Conservation (phyloP, 1,140 invertebrate species). For the Ephestia elutella region DNA sequence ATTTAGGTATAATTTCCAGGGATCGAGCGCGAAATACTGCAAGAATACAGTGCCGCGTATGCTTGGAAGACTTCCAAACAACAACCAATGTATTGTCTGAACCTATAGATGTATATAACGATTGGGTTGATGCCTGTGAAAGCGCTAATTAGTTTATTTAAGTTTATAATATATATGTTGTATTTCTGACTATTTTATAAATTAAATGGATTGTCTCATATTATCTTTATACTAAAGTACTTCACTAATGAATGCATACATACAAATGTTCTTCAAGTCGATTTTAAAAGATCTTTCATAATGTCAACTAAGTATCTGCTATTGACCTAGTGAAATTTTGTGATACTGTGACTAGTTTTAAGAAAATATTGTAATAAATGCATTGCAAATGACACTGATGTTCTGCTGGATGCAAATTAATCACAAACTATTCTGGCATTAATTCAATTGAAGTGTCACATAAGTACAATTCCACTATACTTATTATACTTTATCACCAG, state of each 20-base stretch:
- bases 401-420: too few species aligned
- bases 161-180: slow-evolving; percentile 11
- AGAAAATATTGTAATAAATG: too few species aligned
- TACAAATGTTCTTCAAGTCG: background rate
- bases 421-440: too few species aligned
- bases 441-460: too few species aligned
- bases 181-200: background rate
- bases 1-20: slow-evolving; percentile 76
- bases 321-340: background rate
- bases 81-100: slow-evolving; percentile 97
- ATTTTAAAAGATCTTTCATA: background rate
- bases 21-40: slow-evolving; percentile 95
- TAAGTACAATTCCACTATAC: too few species aligned
- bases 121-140: slow-evolving; percentile 99
- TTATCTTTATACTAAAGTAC: background rate
- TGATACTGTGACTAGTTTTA: background rate
- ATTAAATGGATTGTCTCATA: background rate
- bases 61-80: slow-evolving; percentile 97
- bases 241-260: too few species aligned
- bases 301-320: background rate
- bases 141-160: slow-evolving; percentile 54
- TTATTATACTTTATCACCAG: too few species aligned
- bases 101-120: slow-evolving; percentile 98
- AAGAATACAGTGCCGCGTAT: slow-evolving; percentile 94
- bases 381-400: too few species aligned